Evolutionary conservation across 92 coral and sea anemone species (phyloP).

Genomic region (Zoanthus gigantus): DNA sequence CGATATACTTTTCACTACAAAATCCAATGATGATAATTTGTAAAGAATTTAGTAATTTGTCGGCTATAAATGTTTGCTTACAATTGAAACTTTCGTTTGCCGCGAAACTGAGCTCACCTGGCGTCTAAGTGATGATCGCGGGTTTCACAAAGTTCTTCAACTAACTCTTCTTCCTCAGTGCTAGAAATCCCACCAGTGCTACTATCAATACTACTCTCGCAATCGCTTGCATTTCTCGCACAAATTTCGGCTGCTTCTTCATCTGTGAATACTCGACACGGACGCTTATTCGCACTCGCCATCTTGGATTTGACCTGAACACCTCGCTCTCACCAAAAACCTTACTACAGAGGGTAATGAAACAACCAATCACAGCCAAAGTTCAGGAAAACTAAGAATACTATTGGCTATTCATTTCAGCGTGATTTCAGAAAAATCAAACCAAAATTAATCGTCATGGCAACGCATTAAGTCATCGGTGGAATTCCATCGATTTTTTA

Average conservation of each 20-base stretch:
- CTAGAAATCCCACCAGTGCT: conserved; percentile 5
- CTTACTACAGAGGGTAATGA: not conserved
- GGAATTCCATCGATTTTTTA: no score
- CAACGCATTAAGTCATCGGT: not conserved
- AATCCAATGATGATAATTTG: not conserved
- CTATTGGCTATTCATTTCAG: not conserved
- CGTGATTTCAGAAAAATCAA: not conserved
- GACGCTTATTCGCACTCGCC: not conserved
- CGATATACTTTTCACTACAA: not conserved
- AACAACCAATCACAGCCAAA: not conserved
- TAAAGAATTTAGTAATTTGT: not conserved
- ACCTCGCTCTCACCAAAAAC: not conserved
- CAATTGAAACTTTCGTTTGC: not conserved
- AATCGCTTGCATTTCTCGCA: not conserved
- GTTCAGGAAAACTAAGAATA: not conserved
- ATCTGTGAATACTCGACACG: not conserved
- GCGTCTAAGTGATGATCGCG: not conserved
- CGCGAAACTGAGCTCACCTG: not conserved
- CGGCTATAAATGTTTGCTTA: not conserved
- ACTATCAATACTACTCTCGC: not conserved
- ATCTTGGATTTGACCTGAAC: not conserved
- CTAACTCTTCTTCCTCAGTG: not conserved
- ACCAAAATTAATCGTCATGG: not conserved
- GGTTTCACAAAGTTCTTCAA: not conserved
- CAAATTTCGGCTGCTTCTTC: conserved; percentile 1